Evolutionary conservation across 2,797 vertebrate genomes (phyloP).

Genomic region (Sebastes hubbsi): DNA sequence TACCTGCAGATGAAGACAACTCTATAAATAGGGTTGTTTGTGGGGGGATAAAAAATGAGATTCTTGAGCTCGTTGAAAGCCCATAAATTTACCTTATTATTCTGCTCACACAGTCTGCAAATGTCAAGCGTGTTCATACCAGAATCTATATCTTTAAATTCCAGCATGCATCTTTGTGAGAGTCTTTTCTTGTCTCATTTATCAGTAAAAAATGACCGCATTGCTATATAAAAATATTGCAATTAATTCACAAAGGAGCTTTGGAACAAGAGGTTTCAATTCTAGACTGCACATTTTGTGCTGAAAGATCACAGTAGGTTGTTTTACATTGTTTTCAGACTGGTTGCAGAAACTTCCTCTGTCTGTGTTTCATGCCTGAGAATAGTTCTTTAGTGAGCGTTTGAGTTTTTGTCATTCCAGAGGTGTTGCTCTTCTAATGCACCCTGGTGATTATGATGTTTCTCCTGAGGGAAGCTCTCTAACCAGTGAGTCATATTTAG

Average conservation of each 20-base stretch:
- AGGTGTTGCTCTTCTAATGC: conserved; percentile 50
- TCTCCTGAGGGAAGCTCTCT: conserved; percentile 45
- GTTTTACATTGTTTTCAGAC: conserved; percentile 23
- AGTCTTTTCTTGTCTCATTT: conserved; percentile 22
- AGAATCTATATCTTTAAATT: conserved; percentile 31
- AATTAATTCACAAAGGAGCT: conserved; percentile 17
- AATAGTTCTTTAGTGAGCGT: conserved; percentile 26
- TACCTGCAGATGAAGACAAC: conserved; percentile 53
- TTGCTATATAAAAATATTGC: conserved; percentile 29
- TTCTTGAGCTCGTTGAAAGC: conserved; percentile 24
- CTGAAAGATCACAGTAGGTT: conserved; percentile 12
- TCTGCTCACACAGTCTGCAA: conserved; percentile 51
- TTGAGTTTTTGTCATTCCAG: conserved; percentile 58
- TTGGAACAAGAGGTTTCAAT: background rate
- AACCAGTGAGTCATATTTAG: conserved; percentile 60
- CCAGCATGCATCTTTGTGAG: background rate
- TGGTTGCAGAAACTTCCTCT: conserved; percentile 18
- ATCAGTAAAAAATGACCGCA: conserved; percentile 26
- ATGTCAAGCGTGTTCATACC: conserved; percentile 50
- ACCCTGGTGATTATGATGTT: conserved; percentile 41
- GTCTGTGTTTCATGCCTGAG: conserved; percentile 4
- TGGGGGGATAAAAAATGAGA: conserved; percentile 18
- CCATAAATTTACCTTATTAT: conserved; percentile 49
- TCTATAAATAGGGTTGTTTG: conserved; percentile 62
- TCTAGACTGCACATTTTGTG: background rate